These are phyloP conservation scores for Ictalurus punctatus DNA, from an alignment of 2,113 vertebrate genomes.

Conservation along the genomic window DNA sequence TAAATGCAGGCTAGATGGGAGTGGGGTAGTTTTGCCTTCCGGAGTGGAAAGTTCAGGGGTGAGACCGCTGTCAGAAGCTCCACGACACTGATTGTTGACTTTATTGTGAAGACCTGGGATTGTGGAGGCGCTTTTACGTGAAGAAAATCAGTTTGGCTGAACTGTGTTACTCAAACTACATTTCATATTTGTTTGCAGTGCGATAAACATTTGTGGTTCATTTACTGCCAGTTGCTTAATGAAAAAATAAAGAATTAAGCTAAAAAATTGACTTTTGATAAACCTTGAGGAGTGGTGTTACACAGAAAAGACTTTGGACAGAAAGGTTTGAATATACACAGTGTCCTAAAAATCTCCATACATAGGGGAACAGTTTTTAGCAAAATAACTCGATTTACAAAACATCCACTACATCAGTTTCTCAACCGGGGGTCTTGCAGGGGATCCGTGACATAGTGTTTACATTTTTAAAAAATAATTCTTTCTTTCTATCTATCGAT, in stretches of 20 bases:
- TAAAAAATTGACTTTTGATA: background rate
- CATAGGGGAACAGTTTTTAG: too few relatives aligned
- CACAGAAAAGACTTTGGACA: background rate
- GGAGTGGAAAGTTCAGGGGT: background rate
- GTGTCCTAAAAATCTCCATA: too few relatives aligned
- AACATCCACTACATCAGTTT: too few relatives aligned
- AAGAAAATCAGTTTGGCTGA: background rate
- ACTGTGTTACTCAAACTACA: background rate
- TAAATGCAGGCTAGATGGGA: background rate
- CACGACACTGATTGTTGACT: background rate
- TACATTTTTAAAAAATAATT: too few relatives aligned
- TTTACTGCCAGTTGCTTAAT: conserved; percentile 10
- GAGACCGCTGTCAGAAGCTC: background rate
- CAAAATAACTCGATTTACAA: too few relatives aligned
- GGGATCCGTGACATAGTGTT: too few relatives aligned
- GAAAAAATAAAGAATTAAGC: background rate
- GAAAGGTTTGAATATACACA: too few relatives aligned
- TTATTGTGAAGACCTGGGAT: background rate
- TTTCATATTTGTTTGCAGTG: conserved; percentile 6
- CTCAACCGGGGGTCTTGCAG: too few relatives aligned
- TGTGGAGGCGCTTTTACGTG: background rate
- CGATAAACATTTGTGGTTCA: conserved; percentile 13
- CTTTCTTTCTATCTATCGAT: too few relatives aligned
- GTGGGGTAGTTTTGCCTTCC: conserved; percentile 14
- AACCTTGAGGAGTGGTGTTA: background rate